Conservation (phyloP, 2,797 vertebrate species). For the Poecilia picta region DNA sequence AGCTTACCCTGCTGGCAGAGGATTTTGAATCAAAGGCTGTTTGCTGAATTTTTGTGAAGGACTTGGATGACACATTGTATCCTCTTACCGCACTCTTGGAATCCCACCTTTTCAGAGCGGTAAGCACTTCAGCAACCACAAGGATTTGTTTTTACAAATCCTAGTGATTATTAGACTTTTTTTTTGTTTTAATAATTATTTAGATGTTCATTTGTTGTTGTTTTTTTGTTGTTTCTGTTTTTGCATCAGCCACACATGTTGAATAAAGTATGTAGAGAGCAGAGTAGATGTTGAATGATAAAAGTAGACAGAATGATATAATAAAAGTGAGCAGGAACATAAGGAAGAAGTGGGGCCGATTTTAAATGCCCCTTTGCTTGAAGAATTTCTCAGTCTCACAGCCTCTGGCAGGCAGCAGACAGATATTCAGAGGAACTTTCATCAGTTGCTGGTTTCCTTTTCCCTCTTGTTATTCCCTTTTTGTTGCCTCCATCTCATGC, state of each 20-base stretch:
- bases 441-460: conserved; percentile 40
- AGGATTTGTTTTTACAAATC: conserved; percentile 25
- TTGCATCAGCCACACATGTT: conserved; percentile 10
- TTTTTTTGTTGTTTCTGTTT: conserved; percentile 20
- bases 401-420: conserved; percentile 47
- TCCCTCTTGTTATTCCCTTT: conserved; percentile 43
- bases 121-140: conserved; percentile 25
- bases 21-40: conserved; percentile 53
- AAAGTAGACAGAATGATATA: conserved; percentile 32
- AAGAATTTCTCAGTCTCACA: conserved; percentile 44
- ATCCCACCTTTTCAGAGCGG: conserved; percentile 45
- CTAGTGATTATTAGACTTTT: conserved; percentile 15
- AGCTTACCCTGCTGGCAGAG: conserved; percentile 35
- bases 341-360: conserved; percentile 43
- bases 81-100: conserved; percentile 47
- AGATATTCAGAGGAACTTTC: conserved; percentile 49
- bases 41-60: conserved; percentile 38
- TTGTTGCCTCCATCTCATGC: conserved; percentile 33
- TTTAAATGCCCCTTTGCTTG: conserved; percentile 48
- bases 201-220: conserved; percentile 14
- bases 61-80: conserved; percentile 55
- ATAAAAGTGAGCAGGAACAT: conserved; percentile 40
- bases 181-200: conserved; percentile 17
- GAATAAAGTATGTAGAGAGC: conserved; percentile 32
- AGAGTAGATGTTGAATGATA: conserved; percentile 24